phyloP scores from a whole-genome alignment of 2,888 invertebrate genomes.

The Lasioglossum leucozonium region DNA sequence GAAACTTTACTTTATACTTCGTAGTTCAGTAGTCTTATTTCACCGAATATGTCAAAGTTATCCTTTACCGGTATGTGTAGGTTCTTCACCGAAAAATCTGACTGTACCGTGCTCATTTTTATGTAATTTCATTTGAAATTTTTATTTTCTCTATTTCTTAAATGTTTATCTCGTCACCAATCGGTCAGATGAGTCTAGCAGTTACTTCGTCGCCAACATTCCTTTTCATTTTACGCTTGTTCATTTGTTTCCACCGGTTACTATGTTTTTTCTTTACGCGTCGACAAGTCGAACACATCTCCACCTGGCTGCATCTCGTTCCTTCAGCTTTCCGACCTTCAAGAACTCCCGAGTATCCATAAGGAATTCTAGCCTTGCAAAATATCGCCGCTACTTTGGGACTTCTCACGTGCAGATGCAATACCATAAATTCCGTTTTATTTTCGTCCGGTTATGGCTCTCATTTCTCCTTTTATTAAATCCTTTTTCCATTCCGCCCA shows the following conservation, averaged over 20 bases:
- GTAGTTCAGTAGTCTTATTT: not conserved
- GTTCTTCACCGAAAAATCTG: not conserved
- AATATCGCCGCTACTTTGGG: conserved; percentile 42
- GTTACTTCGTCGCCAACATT: not conserved
- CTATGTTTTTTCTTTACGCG: not conserved
- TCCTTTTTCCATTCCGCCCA: conserved; percentile 46
- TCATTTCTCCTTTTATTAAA: conserved; percentile 61
- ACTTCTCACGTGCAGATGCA: conserved; percentile 51
- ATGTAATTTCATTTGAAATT: no score
- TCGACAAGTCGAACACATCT: not conserved
- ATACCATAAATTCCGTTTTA: conserved; percentile 53
- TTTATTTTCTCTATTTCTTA: no score
- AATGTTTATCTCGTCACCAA: no score
- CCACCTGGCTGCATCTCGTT: not conserved
- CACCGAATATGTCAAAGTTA: not conserved
- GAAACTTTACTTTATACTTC: conserved; percentile 7
- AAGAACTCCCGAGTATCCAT: conserved; percentile 23
- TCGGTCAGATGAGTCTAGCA: not conserved
- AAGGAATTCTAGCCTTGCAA: conserved; percentile 37
- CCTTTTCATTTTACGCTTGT: not conserved
- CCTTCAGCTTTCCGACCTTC: conserved; percentile 1
- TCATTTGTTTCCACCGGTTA: not conserved
- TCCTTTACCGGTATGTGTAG: not conserved
- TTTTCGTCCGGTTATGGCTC: conserved; percentile 51
- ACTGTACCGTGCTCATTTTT: not conserved